Percentiles rank a stretch among this genome's conserved stretches.
phyloP scores from a whole-genome alignment of 2,113 vertebrate species.

The Corythornis cristatus region DNA sequence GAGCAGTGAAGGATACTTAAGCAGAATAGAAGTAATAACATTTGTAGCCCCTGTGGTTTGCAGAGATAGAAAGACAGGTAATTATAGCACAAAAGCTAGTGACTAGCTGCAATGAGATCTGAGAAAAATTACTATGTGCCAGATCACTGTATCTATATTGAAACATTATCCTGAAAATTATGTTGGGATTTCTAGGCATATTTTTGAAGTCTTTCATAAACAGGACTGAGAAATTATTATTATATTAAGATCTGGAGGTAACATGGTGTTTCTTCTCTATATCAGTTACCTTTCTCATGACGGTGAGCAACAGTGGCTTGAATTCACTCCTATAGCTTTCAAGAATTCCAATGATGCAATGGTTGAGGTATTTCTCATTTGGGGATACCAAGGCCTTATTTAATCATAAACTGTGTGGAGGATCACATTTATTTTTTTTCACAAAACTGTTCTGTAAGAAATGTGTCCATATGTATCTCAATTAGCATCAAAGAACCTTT shows the following conservation, averaged over 20 bases:
- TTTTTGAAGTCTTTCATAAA: neutral
- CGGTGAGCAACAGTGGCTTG: neutral
- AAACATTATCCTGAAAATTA: neutral
- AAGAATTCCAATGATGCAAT: neutral
- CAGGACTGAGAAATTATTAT: neutral
- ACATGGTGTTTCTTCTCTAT: neutral
- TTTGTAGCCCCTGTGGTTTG: neutral
- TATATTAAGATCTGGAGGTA: neutral
- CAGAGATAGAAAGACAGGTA: neutral
- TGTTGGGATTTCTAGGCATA: neutral
- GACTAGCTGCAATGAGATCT: conserved; percentile 5
- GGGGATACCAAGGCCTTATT: neutral
- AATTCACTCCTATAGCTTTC: neutral
- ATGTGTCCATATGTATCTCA: fast-evolving
- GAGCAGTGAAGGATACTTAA: neutral
- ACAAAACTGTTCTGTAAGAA: neutral
- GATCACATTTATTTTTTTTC: neutral
- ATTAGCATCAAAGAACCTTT: neutral
- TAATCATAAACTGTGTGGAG: neutral
- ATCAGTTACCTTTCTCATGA: neutral
- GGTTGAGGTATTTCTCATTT: neutral
- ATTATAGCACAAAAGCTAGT: neutral
- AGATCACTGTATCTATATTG: neutral
- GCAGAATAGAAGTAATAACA: conserved; percentile 19
- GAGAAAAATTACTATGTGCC: neutral